Evolutionary conservation across 2,797 vertebrate species (phyloP).

Genomic region (Cryptoblepharus egeriae): DNA sequence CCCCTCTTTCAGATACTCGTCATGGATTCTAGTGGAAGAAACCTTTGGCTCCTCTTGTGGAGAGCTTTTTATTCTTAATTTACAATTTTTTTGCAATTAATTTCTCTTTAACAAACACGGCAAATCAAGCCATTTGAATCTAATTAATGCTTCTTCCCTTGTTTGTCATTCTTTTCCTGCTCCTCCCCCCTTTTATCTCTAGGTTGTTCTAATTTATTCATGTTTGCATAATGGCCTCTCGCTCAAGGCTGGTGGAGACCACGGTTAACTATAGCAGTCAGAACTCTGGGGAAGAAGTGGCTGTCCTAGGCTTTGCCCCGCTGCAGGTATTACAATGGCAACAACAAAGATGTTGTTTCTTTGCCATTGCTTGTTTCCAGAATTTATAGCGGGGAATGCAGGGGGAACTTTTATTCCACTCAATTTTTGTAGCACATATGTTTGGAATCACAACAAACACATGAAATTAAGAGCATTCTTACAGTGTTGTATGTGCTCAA

Average conservation of each 20-base stretch:
- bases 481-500: not conserved
- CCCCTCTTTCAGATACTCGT: constrained; percentile 59
- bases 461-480: not conserved
- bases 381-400: not conserved
- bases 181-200: constrained; percentile 54
- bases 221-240: constrained; percentile 59
- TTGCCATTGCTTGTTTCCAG: not conserved
- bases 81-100: constrained; percentile 52
- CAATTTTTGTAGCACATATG: no score
- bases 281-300: constrained; percentile 23
- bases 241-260: not conserved
- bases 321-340: not conserved
- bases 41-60: constrained; percentile 59
- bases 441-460: not conserved
- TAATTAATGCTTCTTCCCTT: constrained; percentile 67
- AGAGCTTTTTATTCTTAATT: constrained; percentile 57
- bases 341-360: not conserved
- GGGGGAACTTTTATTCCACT: no score
- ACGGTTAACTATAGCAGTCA: constrained; percentile 7
- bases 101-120: constrained; percentile 60
- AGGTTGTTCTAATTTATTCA: constrained; percentile 63
- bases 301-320: not conserved
- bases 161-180: constrained; percentile 46
- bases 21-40: constrained; percentile 61
- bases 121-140: constrained; percentile 63